Evolutionary conservation across 2,113 vertebrate genomes (phyloP), one percentile per base, ranked within the genome.

Genomic region (Sclerurus mexicanus): DNA sequence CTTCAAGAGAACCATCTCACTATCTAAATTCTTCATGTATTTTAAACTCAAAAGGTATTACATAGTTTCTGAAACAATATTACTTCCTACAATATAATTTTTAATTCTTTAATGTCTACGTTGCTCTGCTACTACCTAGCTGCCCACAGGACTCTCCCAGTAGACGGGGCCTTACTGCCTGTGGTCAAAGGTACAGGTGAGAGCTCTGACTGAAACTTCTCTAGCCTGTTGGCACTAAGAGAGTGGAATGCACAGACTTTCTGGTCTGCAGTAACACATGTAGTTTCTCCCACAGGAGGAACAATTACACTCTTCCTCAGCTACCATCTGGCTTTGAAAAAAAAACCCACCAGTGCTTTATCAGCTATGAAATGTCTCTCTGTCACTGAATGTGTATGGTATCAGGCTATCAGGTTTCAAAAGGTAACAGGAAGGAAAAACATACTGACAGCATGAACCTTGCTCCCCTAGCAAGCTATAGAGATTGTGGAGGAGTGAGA

Each of bases 231-330:
- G 33, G 33, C 18, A 71, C 12, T 21, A 50, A 25, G 12, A 7
- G 19, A 4, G 15, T 7, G 35, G 18, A 35, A 19, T 35, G 40
- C 42, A 68, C 1, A 47, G 58, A 35, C n/a, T 3, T 67, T 19
- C 62, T 44, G 25, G 28, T 16, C 17, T 37, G 46, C 2, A 1
- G 19, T 22, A 68, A 77, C 0, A 0, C 2, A 1, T 15, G 33
- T 1, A 44, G 39, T 24, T 33, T 50, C 42, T 83, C 22, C n/a
- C 31, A 22, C 0, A 0, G 14, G 18, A 44, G 7, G 14, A 74
- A 69, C 11, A 59, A 21, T 12, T 58, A 22, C 2, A 39, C 15
- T 37, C 35, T 27, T 73, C 16, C 59, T 40, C 35, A 84, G 31
- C 40, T 59, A 87, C 25, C 47, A 55, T 13, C 12, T 58, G 37